These are phyloP conservation scores for Lutraria lutraria DNA, from an alignment of 2,888 invertebrate genomes.

Conservation along the genomic window DNA sequence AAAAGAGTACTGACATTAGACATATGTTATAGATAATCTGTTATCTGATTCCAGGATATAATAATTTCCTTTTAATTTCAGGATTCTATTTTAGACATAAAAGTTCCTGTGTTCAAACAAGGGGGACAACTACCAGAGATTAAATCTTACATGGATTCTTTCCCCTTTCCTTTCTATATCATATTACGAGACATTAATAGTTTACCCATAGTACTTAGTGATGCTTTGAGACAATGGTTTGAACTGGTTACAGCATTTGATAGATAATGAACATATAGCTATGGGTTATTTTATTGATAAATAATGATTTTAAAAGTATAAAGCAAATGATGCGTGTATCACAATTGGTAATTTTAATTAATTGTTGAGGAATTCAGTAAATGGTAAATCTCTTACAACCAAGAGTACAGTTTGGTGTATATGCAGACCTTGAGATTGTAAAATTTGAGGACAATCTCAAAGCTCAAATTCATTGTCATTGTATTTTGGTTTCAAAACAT, in stretches of 20 bases:
- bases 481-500: no score
- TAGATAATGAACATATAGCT: slow-evolving; percentile 45
- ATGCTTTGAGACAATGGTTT: slow-evolving; percentile 99
- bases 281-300: neutral
- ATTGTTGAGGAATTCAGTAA: no score
- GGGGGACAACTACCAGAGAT: slow-evolving; percentile 89
- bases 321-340: no score
- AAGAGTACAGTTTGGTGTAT: no score
- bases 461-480: no score
- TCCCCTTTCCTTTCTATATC: slow-evolving; percentile 99
- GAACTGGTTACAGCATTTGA: slow-evolving; percentile 91
- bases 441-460: no score
- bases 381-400: no score
- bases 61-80: slow-evolving; percentile 86
- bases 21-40: no score
- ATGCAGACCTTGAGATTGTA: no score
- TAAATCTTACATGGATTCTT: slow-evolving; percentile 95
- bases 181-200: slow-evolving; percentile 95
- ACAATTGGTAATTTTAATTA: no score
- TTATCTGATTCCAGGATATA: no score
- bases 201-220: slow-evolving; percentile 96
- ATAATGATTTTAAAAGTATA: neutral
- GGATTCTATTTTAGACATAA: slow-evolving; percentile 96
- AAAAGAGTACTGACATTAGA: no score
- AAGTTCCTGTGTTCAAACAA: slow-evolving; percentile 91